Evolutionary conservation across 2,797 vertebrate genomes (phyloP), one percentile per base, ranked within the genome.

Genomic region (Carduelis carduelis): DNA sequence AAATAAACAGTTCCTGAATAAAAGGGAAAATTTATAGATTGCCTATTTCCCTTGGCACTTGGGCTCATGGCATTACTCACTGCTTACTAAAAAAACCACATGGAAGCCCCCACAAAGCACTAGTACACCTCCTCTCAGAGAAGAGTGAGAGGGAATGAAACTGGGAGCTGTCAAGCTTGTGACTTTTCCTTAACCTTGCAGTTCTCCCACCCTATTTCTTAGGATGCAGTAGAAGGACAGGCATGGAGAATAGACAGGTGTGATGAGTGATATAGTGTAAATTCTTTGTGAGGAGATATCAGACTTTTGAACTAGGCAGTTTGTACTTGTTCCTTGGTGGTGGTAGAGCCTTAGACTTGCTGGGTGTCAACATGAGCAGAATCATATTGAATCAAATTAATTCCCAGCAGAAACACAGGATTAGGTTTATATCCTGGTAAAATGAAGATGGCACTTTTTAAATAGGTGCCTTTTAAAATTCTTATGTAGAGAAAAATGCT

Each of bases 211-310:
- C 34, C 22, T 1, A 0, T 61, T 90, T 89, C 34, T 78, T 59
- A 68, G 63, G 37, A 28, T 74, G 12, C 52, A 18, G 1, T 22
- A 76, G 10, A 34, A 68, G 20, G 52, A 12, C 21, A 50, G 39
- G 8, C 19, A 28, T 0, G 1, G 69, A 83, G 61, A 78, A 52
- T 0, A 7, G 3, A 26, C 19, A 39, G 17, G 6, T 28, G 20
- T 44, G 26, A 37, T 60, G 22, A 26, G 24, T 19, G n/a, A 56
- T 53, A 1, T 0, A 3, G 22, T 63, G 35, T 44, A 26, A 44
- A 30, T 59, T 70, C 23, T 68, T 68, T 14, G 4, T 22, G 57
- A 75, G 57, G 37, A 44, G 37, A 30, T 6, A 37, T 44, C 26
- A 44, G 65, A 15, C 39, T 75, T 63, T 47, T 22, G 13, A 75